Conservation (phyloP, 2,797 vertebrate genomes). For the Megalops cyprinoides region DNA sequence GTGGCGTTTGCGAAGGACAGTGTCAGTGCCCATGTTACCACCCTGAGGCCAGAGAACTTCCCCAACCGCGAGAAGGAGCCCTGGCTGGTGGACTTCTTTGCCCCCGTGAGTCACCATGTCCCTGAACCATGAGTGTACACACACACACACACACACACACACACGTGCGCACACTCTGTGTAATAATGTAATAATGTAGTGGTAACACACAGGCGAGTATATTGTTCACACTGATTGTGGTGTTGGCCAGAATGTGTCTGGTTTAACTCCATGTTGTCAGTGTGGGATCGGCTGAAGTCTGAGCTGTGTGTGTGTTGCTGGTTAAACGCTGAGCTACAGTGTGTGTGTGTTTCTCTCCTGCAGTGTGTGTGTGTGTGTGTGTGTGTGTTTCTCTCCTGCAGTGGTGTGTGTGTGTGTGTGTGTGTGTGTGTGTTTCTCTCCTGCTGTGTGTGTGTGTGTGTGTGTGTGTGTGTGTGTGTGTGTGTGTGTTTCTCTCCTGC, state of each 20-base stretch:
- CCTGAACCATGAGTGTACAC: background rate
- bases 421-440: too few relatives aligned
- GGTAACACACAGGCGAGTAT: too few relatives aligned
- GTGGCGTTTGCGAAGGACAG: conserved; percentile 95
- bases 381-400: conserved; percentile 61
- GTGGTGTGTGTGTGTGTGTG: too few relatives aligned
- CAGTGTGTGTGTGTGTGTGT: too few relatives aligned
- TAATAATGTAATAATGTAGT: too few relatives aligned
- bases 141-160: too few relatives aligned
- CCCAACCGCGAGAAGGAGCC: conserved; percentile 89
- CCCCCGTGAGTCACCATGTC: conserved; percentile 80
- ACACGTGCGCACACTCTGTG: too few relatives aligned
- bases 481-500: conserved; percentile 38
- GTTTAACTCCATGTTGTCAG: background rate
- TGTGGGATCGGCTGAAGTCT: too few relatives aligned
- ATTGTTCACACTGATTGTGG: too few relatives aligned
- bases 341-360: too few relatives aligned
- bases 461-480: conserved; percentile 41
- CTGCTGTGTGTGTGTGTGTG: background rate
- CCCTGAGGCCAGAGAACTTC: conserved; percentile 92
- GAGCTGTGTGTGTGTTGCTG: too few relatives aligned
- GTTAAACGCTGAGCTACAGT: too few relatives aligned
- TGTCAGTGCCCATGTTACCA: conserved; percentile 88
- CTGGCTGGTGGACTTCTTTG: conserved; percentile 98
- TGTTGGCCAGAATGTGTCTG: background rate